These are phyloP conservation scores for Amphipyra tragopoginis DNA, from an alignment of 2,888 invertebrate genomes.

Conservation along the genomic window DNA sequence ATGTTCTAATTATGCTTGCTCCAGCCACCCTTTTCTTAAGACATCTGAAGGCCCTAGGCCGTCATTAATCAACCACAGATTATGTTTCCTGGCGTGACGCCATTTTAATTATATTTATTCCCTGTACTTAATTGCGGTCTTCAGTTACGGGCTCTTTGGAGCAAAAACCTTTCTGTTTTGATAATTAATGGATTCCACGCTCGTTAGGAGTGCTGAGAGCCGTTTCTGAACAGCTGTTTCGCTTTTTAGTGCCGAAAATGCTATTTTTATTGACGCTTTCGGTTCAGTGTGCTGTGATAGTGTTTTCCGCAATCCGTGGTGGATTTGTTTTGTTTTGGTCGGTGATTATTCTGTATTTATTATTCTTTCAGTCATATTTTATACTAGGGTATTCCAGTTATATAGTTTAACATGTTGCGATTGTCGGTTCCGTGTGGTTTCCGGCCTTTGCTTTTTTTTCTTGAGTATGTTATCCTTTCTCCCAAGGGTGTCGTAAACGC, in stretches of 20 bases:
- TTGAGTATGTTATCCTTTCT: too few relatives aligned
- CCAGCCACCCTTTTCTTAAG: constrained; percentile 55
- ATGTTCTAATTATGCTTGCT: not conserved
- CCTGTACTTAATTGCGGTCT: constrained; percentile 70
- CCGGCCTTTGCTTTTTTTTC: too few relatives aligned
- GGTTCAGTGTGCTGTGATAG: constrained; percentile 15
- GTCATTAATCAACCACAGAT: constrained; percentile 73
- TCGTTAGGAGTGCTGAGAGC: constrained; percentile 55
- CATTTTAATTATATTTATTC: constrained; percentile 71
- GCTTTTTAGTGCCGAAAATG: constrained; percentile 46
- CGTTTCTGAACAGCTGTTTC: constrained; percentile 52
- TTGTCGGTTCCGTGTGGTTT: too few relatives aligned
- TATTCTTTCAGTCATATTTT: too few relatives aligned
- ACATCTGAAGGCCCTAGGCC: constrained; percentile 48
- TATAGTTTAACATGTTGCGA: too few relatives aligned
- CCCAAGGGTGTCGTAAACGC: too few relatives aligned
- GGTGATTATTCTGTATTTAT: too few relatives aligned
- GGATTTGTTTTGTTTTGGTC: not conserved
- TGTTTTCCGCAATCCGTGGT: constrained; percentile 7
- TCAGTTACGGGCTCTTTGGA: constrained; percentile 63
- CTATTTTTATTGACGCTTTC: constrained; percentile 44
- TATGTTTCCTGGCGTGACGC: constrained; percentile 68
- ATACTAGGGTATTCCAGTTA: too few relatives aligned
- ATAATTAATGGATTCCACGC: constrained; percentile 67
- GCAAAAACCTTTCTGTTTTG: constrained; percentile 65